A percentile compares a stretch with the other conserved stretches of the same genome.
These are phyloP conservation scores for Stegana nigrithorax DNA, from an alignment of 2,888 invertebrate genomes.

Conservation along the genomic window DNA sequence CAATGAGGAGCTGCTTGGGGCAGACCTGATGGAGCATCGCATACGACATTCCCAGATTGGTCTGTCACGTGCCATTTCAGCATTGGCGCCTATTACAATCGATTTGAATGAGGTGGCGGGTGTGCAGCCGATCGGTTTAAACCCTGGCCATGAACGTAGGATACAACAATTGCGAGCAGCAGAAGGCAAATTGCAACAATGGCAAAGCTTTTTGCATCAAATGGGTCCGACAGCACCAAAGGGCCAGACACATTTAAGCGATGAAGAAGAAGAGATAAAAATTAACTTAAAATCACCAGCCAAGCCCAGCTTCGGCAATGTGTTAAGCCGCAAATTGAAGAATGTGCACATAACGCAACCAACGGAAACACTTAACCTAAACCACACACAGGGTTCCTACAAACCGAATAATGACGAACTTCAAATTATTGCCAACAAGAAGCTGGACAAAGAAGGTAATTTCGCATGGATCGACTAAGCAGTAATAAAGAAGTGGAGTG, in stretches of 20 bases:
- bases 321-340: too few relatives aligned
- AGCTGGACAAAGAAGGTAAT: constrained; percentile 54
- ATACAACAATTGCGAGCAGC: constrained; percentile 63
- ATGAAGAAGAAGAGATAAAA: constrained; percentile 30
- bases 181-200: constrained; percentile 64
- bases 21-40: constrained; percentile 88
- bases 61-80: constrained; percentile 80
- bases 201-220: constrained; percentile 64
- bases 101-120: constrained; percentile 62
- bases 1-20: constrained; percentile 87
- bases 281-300: constrained; percentile 36
- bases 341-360: constrained; percentile 44
- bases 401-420: constrained; percentile 56
- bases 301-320: too few relatives aligned
- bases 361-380: constrained; percentile 23
- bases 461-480: constrained; percentile 62
- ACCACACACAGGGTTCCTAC: constrained; percentile 44
- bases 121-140: constrained; percentile 72
- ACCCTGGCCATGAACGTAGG: constrained; percentile 73
- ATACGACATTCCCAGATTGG: constrained; percentile 78
- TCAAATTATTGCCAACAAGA: constrained; percentile 41
- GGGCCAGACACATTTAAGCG: constrained; percentile 24
- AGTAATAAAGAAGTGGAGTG: constrained; percentile 14
- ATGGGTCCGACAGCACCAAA: constrained; percentile 45
- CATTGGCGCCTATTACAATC: constrained; percentile 75